A percentile compares a stretch with the other conserved stretches of the same genome.
Conservation (phyloP, 2,888 invertebrate species). For the Automeris io region DNA sequence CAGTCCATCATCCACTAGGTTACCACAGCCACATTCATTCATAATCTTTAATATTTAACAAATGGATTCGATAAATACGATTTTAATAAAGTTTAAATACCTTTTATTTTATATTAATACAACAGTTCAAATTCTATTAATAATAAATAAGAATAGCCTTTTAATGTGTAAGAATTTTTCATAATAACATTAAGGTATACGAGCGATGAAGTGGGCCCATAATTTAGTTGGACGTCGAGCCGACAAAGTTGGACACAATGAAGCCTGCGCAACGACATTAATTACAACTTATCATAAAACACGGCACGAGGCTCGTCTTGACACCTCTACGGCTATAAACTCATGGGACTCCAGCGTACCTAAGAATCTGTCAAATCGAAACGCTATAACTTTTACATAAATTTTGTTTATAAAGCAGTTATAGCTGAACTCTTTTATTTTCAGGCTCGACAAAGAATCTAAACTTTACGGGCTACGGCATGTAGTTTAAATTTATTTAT, state of each 20-base stretch:
- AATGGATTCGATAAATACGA: too few relatives aligned
- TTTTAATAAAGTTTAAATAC: too few relatives aligned
- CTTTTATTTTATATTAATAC: too few relatives aligned
- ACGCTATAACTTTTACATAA: not conserved
- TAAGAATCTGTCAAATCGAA: not conserved
- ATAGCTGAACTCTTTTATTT: too few relatives aligned
- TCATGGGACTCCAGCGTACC: constrained; percentile 17
- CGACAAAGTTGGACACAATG: constrained; percentile 46
- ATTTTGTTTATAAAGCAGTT: not conserved
- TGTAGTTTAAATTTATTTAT: too few relatives aligned
- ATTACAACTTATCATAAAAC: constrained; percentile 62
- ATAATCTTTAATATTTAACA: too few relatives aligned
- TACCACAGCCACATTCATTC: too few relatives aligned
- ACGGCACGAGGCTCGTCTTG: constrained; percentile 29
- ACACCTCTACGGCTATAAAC: constrained; percentile 30
- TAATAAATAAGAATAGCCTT: not conserved
- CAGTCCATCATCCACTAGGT: too few relatives aligned
- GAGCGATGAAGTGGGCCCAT: constrained; percentile 37
- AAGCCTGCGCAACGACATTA: constrained; percentile 57
- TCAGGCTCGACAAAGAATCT: too few relatives aligned
- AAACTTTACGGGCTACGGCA: too few relatives aligned
- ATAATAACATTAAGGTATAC: constrained; percentile 42
- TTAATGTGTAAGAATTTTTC: constrained; percentile 42
- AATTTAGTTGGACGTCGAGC: constrained; percentile 39
- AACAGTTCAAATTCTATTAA: too few relatives aligned